Base-by-base conservation (phyloP, 2,888 invertebrate genomes). In the Holacanthella duospinosa region DNA sequence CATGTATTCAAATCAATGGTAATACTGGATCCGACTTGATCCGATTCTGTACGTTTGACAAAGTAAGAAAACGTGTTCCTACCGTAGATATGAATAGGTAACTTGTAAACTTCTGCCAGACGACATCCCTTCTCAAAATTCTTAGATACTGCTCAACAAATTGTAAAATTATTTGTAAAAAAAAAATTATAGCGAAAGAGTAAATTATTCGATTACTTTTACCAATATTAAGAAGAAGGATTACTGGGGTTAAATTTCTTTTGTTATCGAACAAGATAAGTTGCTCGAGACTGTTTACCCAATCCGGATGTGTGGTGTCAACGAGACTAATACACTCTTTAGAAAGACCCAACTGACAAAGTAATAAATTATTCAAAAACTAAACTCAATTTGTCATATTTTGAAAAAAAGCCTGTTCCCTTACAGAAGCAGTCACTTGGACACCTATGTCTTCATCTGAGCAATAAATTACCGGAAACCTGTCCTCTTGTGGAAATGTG, bases 51-150 rank as follows among this genome's bases (percentile, higher is more conserved):
- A 26, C 71, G 61, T 63, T 66, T 68, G 4, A 71, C 53, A 54
- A 73, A 66, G 62, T 73, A 73, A 2, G 71, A 66, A 28, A 70
- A 58, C 1, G 68, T 64, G 55, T 73, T 73, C 12, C 65, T 62
- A 55, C 71, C 73, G 44, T 67, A 71, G 61, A 73, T 64, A 59
- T 73, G 73, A 19, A 71, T 64, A 70, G 70, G 68, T n/a, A 73
- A 59, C 56, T 69, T 69, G 36, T 67, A 62, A 9, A 59, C 58
- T 62, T 71, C 71, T 1, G 70, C 69, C 19, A 71, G 63, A 53
- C 66, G 67, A 48, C 60, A 68, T 12, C 59, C 73, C 55, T 63
- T 61, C 24, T 66, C 64, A 57, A 73, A 29, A 55, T 70, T 64
- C 61, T 68, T 59, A 24, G 55, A 48, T 55, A 57, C 65, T 65